Evolutionary conservation across 2,113 vertebrate species (phyloP).

Genomic region (Trogon melanurus): DNA sequence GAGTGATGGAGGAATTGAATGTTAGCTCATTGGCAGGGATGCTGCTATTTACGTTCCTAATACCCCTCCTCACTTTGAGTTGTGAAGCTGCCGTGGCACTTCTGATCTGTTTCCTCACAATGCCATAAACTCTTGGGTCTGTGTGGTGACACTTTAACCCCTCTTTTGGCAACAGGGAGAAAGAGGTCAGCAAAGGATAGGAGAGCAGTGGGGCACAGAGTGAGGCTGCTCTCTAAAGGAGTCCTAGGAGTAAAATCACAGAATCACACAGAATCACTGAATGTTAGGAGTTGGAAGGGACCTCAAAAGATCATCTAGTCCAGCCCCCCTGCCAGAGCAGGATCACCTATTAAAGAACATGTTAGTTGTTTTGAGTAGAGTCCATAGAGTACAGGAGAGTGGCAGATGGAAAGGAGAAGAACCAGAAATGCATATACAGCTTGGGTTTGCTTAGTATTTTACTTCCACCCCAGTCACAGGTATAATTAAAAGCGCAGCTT

Average conservation of each 20-base stretch:
- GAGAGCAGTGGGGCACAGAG: not conserved
- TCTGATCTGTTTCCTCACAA: not conserved
- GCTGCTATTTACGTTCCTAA: not conserved
- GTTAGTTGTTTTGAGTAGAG: too few relatives aligned
- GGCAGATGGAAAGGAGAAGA: not conserved
- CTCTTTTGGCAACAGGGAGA: not conserved
- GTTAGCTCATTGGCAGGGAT: not conserved
- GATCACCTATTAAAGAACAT: not conserved
- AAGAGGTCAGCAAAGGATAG: not conserved
- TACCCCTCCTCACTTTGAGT: not conserved
- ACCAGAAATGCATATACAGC: not conserved
- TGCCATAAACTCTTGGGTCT: not conserved
- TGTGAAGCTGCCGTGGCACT: not conserved
- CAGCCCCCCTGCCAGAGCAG: too few relatives aligned
- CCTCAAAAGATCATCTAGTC: too few relatives aligned
- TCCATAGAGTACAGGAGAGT: not conserved
- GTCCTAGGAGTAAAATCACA: not conserved
- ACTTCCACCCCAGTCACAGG: not conserved
- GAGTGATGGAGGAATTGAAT: not conserved
- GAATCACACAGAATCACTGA: too few relatives aligned
- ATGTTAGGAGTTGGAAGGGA: too few relatives aligned
- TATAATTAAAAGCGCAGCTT: constrained; percentile 43
- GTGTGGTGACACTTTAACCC: fast-evolving
- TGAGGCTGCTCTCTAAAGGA: not conserved
- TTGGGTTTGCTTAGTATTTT: not conserved